phyloP scores from a whole-genome alignment of 2,113 vertebrate species.

The Camarhynchus parvulus region DNA sequence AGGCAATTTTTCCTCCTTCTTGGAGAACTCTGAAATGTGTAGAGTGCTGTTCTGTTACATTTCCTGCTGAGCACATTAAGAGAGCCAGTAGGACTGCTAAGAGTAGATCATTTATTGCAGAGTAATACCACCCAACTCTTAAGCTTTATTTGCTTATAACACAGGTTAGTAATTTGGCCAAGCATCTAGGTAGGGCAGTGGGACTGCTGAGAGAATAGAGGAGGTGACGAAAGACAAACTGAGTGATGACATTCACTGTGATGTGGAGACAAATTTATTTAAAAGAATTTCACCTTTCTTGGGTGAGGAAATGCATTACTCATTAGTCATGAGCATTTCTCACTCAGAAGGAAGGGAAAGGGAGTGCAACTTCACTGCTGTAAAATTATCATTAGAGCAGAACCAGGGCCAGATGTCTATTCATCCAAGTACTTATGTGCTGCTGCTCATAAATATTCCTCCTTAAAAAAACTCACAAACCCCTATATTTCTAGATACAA shows the following conservation, averaged over 20 bases:
- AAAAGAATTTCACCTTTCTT: conserved; percentile 14
- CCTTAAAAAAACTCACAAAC: background rate
- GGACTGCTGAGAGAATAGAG: background rate
- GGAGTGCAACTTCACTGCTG: background rate
- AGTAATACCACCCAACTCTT: background rate
- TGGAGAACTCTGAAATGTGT: background rate
- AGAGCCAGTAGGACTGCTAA: background rate
- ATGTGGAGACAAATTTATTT: background rate
- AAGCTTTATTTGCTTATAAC: background rate
- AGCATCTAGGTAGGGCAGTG: background rate
- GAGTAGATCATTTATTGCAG: background rate
- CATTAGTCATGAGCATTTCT: conserved; percentile 29
- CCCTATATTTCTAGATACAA: background rate
- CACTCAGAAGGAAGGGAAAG: conserved; percentile 14
- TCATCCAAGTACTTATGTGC: background rate
- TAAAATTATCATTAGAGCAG: conserved; percentile 11
- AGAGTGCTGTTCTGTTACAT: background rate
- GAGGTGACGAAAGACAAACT: background rate
- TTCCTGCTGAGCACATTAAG: background rate
- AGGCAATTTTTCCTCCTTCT: background rate
- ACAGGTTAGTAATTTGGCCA: background rate
- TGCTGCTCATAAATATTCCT: background rate
- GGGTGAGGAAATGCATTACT: conserved; percentile 7
- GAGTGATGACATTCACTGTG: background rate
- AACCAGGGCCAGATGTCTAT: background rate